Evolutionary conservation across 2,113 vertebrate genomes (phyloP).

Genomic region (Notothenia coriiceps): DNA sequence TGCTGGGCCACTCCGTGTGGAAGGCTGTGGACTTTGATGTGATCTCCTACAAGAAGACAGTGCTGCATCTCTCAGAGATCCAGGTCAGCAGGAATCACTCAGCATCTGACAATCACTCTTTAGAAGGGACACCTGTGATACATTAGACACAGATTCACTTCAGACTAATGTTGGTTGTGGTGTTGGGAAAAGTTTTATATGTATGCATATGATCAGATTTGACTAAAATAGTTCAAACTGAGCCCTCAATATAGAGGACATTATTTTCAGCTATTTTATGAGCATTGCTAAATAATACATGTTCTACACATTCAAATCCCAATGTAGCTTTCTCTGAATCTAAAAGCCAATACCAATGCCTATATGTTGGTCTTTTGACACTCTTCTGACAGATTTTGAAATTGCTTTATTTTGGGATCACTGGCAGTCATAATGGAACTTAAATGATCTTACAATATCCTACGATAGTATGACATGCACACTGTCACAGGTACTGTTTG

Average conservation of each 20-base stretch:
- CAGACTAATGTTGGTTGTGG: not conserved
- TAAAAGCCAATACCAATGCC: not conserved
- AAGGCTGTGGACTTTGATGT: constrained; percentile 96
- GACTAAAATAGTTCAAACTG: too few relatives aligned
- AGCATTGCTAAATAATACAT: too few relatives aligned
- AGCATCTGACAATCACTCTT: not conserved
- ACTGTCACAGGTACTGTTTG: not conserved
- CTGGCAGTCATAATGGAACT: not conserved
- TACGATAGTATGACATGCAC: not conserved
- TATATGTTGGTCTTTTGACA: not conserved
- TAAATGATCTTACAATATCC: not conserved
- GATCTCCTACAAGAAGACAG: constrained; percentile 97
- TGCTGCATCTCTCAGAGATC: constrained; percentile 95
- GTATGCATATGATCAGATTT: too few relatives aligned
- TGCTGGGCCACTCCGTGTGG: constrained; percentile 95
- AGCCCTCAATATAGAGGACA: too few relatives aligned
- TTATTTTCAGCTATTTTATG: too few relatives aligned
- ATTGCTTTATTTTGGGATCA: not conserved
- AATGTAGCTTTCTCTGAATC: not conserved
- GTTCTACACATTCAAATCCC: too few relatives aligned
- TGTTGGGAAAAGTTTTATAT: not conserved
- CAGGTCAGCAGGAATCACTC: constrained; percentile 85
- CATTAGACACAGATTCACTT: not conserved
- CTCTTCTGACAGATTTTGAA: not conserved
- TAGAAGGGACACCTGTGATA: not conserved